Conservation (phyloP, 2,113 vertebrate genomes). For the Tursiops truncatus region DNA sequence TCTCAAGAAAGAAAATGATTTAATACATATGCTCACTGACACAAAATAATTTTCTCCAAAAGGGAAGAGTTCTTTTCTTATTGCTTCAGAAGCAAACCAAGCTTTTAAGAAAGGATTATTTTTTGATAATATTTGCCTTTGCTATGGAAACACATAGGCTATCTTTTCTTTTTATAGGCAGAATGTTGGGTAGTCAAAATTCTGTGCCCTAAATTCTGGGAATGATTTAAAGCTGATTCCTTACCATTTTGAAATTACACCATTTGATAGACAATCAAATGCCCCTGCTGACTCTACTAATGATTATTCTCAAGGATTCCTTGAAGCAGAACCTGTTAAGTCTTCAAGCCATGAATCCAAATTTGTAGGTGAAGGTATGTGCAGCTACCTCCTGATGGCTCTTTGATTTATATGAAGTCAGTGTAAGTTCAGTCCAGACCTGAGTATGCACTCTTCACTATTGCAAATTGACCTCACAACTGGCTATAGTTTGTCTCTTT, state of each 20-base stretch:
- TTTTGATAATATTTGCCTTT: conserved; percentile 31
- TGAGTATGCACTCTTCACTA: neutral
- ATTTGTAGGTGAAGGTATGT: neutral
- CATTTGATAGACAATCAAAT: conserved; percentile 15
- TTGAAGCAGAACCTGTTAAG: neutral
- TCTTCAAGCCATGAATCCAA: neutral
- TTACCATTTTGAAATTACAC: conserved; percentile 8
- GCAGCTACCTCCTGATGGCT: neutral
- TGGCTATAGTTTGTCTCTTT: neutral
- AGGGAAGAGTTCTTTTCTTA: conserved; percentile 49
- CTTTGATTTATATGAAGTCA: neutral
- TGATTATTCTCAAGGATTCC: neutral
- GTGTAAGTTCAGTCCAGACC: neutral
- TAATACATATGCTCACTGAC: conserved; percentile 61
- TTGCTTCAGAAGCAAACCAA: conserved; percentile 68
- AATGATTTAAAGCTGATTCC: neutral
- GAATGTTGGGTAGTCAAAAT: neutral
- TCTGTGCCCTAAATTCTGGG: neutral
- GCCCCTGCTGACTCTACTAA: neutral
- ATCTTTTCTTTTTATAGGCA: neutral
- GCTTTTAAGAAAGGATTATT: conserved; percentile 48
- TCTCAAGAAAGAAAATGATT: conserved; percentile 71
- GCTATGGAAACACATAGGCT: neutral
- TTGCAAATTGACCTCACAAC: neutral
- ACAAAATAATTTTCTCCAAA: conserved; percentile 71